phyloP scores from a whole-genome alignment of 2,797 vertebrate species.

The Galago senegalensis region DNA sequence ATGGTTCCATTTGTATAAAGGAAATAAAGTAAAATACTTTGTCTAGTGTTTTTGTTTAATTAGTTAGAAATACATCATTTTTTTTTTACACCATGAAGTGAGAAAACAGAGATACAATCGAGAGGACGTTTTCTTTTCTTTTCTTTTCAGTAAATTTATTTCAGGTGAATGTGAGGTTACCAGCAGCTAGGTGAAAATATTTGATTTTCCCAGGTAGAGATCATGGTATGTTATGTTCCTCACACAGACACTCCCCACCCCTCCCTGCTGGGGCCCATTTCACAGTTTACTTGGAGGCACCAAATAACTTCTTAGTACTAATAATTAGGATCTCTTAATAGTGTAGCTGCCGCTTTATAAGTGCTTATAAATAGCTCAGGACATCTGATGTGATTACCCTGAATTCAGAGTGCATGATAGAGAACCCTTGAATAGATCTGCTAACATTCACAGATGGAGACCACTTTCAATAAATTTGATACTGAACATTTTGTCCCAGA shows the following conservation, averaged over 20 bases:
- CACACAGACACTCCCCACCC: too few species aligned
- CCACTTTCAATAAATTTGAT: constrained; percentile 61
- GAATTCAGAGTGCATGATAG: constrained; percentile 38
- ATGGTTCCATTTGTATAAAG: not conserved
- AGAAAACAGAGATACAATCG: not conserved
- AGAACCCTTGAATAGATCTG: constrained; percentile 56
- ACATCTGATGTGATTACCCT: constrained; percentile 58
- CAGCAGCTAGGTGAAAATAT: too few species aligned
- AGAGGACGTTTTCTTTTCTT: not conserved
- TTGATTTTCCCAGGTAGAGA: too few species aligned
- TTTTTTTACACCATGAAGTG: not conserved
- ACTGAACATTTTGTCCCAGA: constrained; percentile 62
- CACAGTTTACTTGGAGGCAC: not conserved
- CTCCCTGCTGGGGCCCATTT: not conserved
- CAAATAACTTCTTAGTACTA: constrained; percentile 29
- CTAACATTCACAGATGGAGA: constrained; percentile 69
- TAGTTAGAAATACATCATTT: not conserved
- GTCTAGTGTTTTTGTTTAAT: not conserved
- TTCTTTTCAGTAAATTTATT: too few species aligned
- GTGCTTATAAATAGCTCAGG: constrained; percentile 35
- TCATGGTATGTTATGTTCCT: too few species aligned
- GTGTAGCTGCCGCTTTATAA: constrained; percentile 23
- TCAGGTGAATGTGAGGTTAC: too few species aligned
- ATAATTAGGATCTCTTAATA: not conserved
- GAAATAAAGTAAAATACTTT: not conserved